phyloP scores from a whole-genome alignment of 2,888 invertebrate species.

The Mythimna lalbum region DNA sequence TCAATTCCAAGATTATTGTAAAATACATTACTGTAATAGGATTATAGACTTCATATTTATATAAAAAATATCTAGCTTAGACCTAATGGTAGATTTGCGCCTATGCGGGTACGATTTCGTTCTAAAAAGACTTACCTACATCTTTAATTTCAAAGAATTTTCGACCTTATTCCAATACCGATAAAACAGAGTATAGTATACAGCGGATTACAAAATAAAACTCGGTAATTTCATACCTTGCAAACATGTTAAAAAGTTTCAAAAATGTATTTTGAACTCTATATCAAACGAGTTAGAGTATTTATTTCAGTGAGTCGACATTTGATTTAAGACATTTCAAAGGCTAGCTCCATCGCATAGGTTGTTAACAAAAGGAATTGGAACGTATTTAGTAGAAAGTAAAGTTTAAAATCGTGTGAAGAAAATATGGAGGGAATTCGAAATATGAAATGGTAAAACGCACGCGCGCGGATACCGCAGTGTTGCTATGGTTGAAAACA shows the following conservation, averaged over 20 bases:
- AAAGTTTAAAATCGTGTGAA: constrained; percentile 45
- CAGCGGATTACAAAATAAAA: not conserved
- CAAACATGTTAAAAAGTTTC: constrained; percentile 12
- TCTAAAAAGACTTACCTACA: not conserved
- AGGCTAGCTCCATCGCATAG: not conserved
- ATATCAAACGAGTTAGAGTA: rapidly evolving
- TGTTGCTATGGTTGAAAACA: constrained; percentile 43
- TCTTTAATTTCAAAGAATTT: not conserved
- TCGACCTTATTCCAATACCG: rapidly evolving
- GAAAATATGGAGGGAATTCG: constrained; percentile 57
- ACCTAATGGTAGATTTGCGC: not conserved
- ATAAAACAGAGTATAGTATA: not conserved
- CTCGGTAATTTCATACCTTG: constrained; percentile 36
- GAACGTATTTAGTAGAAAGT: not conserved
- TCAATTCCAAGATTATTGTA: not conserved
- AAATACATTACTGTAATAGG: constrained; percentile 14
- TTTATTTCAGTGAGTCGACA: not conserved
- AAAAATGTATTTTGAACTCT: not conserved
- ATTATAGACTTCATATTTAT: constrained; percentile 15
- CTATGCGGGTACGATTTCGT: not conserved
- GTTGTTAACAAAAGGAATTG: not conserved
- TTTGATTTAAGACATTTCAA: constrained; percentile 14
- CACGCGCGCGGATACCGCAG: constrained; percentile 57
- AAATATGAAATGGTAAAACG: constrained; percentile 65
- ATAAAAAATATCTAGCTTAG: constrained; percentile 15